phyloP scores from a whole-genome alignment of 2,888 invertebrate genomes.

The Tenthredo distinguenda region DNA sequence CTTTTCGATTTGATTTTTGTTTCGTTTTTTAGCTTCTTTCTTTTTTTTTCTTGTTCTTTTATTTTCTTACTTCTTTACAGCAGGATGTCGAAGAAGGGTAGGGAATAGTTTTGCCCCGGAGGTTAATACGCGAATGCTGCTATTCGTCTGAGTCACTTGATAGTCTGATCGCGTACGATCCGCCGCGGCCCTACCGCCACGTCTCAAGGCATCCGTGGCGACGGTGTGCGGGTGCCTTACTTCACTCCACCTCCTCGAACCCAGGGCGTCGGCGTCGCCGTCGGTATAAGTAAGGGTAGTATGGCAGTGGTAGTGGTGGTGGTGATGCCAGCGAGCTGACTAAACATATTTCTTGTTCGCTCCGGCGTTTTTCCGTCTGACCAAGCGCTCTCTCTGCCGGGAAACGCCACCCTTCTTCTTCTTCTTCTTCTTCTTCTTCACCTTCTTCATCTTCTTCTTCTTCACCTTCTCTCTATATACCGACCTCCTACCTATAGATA shows the following conservation, averaged over 20 bases:
- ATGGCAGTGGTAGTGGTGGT: conserved; percentile 2
- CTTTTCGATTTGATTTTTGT: background rate
- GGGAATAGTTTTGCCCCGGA: conserved; percentile 19
- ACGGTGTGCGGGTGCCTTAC: background rate
- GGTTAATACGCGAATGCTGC: conserved; percentile 48
- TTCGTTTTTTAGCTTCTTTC: background rate
- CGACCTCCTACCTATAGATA: conserved; percentile 15
- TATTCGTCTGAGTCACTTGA: conserved; percentile 38
- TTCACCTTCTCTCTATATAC: background rate
- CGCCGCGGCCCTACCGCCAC: conserved; percentile 34
- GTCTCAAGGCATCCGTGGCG: conserved; percentile 27
- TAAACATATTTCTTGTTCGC: conserved; percentile 54
- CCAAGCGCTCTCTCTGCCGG: conserved; percentile 49
- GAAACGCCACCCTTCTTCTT: background rate
- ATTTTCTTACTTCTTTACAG: background rate
- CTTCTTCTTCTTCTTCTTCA: background rate
- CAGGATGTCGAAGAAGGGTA: background rate
- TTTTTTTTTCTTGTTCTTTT: background rate
- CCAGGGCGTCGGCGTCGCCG: background rate
- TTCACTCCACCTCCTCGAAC: background rate
- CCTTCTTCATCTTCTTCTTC: background rate
- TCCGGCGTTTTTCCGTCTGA: conserved; percentile 52
- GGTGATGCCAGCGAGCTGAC: conserved; percentile 45
- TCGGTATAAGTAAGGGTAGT: background rate
- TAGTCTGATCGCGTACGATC: conserved; percentile 46